Base-by-base conservation (phyloP, 2,797 vertebrate species). In the Thamnophis elegans region DNA sequence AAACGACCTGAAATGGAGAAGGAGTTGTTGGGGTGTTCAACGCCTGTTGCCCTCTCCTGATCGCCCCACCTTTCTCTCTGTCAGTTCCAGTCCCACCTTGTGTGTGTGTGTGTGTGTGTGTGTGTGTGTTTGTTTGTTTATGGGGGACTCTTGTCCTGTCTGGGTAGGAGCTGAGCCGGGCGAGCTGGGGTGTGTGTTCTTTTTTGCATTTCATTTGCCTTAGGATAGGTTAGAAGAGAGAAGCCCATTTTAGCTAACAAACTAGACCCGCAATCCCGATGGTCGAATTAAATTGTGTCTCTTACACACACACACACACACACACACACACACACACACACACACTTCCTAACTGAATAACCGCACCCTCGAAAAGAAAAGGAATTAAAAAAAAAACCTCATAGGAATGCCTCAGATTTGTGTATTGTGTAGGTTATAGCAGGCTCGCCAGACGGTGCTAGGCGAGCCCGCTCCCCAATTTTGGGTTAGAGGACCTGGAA, bases 321-420 rank as follows among this genome's bases (percentile, higher is more conserved):
- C 97, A 97, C 20, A 1, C 25, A 18, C 16, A 96, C 97, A 97
- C 47, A 51, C 47, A 51, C 47, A 51, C 47, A 51, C 47, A 51
- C 47, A 51, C 47, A 51, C n/a, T 73, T 73, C 65, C 32, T 32
- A 8, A 98, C 98, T 98, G 98, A 98, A 98, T 98, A 98, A 97
- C 97, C 98, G 97, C 96, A 97, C 97, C 96, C 95, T 97, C 98
- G 97, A 97, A 98, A 98, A 98, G 97, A 97, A 96, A 98, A 98
- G 98, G 98, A 97, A 97, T 98, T 96, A 98, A 98, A 98, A n/a
- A 65, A 13, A 28, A 68, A n/a, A 62, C 26, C 6, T 32, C 32
- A 98, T 99, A 99, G 98, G 98, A 98, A 98, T 97, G 98, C 97
- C 98, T 99, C 98, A 98, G 98, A 98, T 98, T 98, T 97, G 97